Percentiles rank a stretch among this genome's conserved stretches.
Conservation (phyloP, 2,888 invertebrate species). For the Pheosia gnoma region DNA sequence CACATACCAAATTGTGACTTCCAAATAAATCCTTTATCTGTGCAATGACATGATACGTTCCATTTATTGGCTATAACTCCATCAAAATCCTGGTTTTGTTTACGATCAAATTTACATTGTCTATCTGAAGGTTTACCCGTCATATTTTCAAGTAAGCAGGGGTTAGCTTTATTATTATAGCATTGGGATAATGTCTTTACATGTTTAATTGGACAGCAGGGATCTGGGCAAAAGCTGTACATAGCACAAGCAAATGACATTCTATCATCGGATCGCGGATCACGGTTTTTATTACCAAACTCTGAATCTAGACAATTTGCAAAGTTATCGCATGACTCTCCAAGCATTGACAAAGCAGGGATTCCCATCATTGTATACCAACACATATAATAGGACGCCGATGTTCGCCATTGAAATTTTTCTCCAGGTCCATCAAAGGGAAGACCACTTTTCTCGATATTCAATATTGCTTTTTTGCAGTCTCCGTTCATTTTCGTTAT, state of each 20-base stretch:
- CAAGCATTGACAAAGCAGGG: slow-evolving; percentile 77
- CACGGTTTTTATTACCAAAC: slow-evolving; percentile 71
- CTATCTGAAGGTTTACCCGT: slow-evolving; percentile 11
- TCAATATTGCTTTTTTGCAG: slow-evolving; percentile 70
- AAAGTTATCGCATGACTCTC: slow-evolving; percentile 85
- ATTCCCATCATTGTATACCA: slow-evolving; percentile 85
- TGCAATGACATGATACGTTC: slow-evolving; percentile 85
- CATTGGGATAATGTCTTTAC: slow-evolving; percentile 69
- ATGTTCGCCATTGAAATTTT: slow-evolving; percentile 85
- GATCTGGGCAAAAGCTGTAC: slow-evolving; percentile 88
- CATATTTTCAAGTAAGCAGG: slow-evolving; percentile 74
- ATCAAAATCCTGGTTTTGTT: slow-evolving; percentile 72
- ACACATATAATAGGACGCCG: slow-evolving; percentile 87
- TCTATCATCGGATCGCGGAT: slow-evolving; percentile 83
- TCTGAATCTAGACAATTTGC: slow-evolving; percentile 81
- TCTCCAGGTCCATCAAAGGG: slow-evolving; percentile 84
- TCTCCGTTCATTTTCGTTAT: slow-evolving; percentile 59
- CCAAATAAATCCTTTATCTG: slow-evolving; percentile 80
- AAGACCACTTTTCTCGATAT: slow-evolving; percentile 69
- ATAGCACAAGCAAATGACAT: slow-evolving; percentile 83
- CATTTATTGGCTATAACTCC: slow-evolving; percentile 82
- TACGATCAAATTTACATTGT: slow-evolving; percentile 57
- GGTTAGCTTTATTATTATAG: slow-evolving; percentile 70
- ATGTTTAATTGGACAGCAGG: slow-evolving; percentile 83
- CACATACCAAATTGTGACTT: slow-evolving; percentile 85